Evolutionary conservation across 2,797 vertebrate species (phyloP).

Genomic region (Pteronotus mesoamericanus): DNA sequence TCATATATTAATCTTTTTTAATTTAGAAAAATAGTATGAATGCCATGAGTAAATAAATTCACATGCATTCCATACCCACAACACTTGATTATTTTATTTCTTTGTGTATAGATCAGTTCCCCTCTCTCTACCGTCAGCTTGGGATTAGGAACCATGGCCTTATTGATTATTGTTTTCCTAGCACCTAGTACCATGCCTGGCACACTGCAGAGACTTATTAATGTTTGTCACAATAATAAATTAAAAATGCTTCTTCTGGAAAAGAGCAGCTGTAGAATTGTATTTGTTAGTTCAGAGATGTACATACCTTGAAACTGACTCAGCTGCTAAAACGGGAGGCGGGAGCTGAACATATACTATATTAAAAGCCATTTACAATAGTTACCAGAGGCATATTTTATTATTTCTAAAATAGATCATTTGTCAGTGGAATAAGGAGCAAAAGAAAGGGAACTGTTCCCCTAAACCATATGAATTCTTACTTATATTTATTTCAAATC

Average conservation of each 20-base stretch:
- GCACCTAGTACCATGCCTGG: neutral
- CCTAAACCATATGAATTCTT: constrained; percentile 60
- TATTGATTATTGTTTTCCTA: constrained; percentile 28
- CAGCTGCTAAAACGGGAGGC: constrained; percentile 39
- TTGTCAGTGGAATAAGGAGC: constrained; percentile 67
- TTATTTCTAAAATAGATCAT: constrained; percentile 74
- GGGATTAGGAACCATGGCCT: neutral
- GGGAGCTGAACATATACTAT: constrained; percentile 65
- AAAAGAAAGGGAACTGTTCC: constrained; percentile 70
- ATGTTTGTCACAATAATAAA: constrained; percentile 11
- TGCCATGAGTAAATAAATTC: neutral
- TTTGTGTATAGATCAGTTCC: neutral
- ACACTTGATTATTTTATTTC: constrained; percentile 24
- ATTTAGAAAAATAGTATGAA: constrained; percentile 32
- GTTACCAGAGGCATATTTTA: constrained; percentile 65
- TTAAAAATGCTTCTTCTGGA: constrained; percentile 46
- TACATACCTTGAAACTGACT: constrained; percentile 58
- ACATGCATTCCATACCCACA: neutral
- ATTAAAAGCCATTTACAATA: constrained; percentile 73
- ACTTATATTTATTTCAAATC: constrained; percentile 68
- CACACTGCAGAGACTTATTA: neutral
- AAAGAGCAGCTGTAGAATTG: constrained; percentile 52
- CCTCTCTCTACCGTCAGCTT: neutral
- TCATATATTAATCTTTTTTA: neutral
- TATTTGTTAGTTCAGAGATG: constrained; percentile 59